Conservation (phyloP, 2,888 invertebrate genomes). For the Lysandra coridon region DNA sequence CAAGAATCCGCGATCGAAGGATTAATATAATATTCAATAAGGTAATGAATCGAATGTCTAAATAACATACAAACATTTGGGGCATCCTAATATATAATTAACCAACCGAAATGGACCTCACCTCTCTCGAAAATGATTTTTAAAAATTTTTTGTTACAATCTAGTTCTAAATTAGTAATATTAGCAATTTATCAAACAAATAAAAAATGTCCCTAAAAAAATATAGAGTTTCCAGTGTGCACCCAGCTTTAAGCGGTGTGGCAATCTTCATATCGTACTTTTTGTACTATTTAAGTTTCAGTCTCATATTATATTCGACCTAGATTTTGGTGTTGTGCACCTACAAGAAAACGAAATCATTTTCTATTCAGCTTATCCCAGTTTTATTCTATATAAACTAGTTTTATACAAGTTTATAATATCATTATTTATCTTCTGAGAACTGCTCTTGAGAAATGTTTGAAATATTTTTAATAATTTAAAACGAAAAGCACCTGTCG, state of each 20-base stretch:
- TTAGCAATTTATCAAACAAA: not conserved
- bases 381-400: constrained; percentile 1
- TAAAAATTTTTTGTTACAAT: no score
- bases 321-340: constrained; percentile 13
- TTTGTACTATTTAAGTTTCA: constrained; percentile 22
- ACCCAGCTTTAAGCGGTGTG: not conserved
- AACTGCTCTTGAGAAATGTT: not conserved
- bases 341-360: constrained; percentile 17
- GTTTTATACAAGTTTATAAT: not conserved
- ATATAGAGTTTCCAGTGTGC: not conserved
- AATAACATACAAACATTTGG: no score
- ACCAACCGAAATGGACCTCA: no score
- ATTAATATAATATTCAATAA: no score
- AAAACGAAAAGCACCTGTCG: no score
- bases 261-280: constrained; percentile 18
- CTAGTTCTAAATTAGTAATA: no score
- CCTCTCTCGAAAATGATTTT: no score
- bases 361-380: not conserved
- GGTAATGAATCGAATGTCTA: no score
- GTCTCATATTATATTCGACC: constrained; percentile 23
- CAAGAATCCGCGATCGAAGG: no score
- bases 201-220: not conserved
- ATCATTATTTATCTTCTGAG: constrained; percentile 6
- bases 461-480: not conserved
- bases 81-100: no score